These are phyloP conservation scores for Sciurus vulgaris DNA, from an alignment of 2,797 vertebrate species.

Conservation along the genomic window DNA sequence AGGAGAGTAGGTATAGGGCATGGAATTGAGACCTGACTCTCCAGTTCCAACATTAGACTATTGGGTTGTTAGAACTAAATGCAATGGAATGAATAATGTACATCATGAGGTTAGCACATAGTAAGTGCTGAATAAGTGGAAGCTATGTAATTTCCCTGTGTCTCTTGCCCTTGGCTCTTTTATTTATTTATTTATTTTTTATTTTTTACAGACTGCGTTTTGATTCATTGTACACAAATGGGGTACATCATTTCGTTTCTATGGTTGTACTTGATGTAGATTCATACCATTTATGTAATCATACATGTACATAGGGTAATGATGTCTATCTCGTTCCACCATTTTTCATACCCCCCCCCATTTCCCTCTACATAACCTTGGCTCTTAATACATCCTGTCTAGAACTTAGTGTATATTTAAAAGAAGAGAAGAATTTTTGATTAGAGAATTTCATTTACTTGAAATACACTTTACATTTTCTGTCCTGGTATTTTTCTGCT, in stretches of 20 bases:
- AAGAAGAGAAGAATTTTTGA: not conserved
- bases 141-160: not conserved
- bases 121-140: not conserved
- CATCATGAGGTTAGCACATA: not conserved
- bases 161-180: not conserved
- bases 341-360: too few species aligned
- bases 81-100: not conserved
- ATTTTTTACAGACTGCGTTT: too few species aligned
- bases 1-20: not conserved
- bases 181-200: too few species aligned
- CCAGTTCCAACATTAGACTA: not conserved
- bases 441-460: not conserved
- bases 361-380: not conserved
- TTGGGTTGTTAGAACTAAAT: slow-evolving; percentile 5
- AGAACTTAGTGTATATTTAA: not conserved
- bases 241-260: too few species aligned
- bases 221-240: too few species aligned
- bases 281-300: too few species aligned
- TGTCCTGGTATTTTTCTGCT: slow-evolving; percentile 17
- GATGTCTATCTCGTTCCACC: too few species aligned
- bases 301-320: too few species aligned
- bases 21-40: not conserved
- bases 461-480: not conserved
- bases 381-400: not conserved
- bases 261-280: too few species aligned